Percentiles rank a stretch among this genome's conserved stretches.
Conservation (phyloP, 2,888 invertebrate species). For the Aporophyla nigra region DNA sequence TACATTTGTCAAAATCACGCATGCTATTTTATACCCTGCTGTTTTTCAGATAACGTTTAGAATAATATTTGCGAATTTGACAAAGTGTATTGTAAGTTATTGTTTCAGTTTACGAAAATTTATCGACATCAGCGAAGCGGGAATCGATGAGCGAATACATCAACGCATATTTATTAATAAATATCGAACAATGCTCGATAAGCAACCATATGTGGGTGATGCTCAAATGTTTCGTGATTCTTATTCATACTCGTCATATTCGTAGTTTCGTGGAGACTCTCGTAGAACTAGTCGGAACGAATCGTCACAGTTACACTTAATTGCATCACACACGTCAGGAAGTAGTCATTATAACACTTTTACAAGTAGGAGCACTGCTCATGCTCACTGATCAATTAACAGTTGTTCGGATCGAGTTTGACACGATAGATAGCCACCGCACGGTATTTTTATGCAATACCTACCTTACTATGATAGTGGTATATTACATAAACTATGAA, state of each 20-base stretch:
- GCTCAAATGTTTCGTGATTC: slow-evolving; percentile 20
- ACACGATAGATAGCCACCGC: slow-evolving; percentile 72
- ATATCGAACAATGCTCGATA: background rate
- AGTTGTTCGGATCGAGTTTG: slow-evolving; percentile 70
- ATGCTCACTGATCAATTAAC: slow-evolving; percentile 53
- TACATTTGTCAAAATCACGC: slow-evolving; percentile 27
- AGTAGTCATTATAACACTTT: slow-evolving; percentile 66
- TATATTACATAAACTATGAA: slow-evolving; percentile 67
- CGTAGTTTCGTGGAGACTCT: slow-evolving; percentile 44
- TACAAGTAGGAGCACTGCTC: slow-evolving; percentile 56
- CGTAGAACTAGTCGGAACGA: slow-evolving; percentile 52
- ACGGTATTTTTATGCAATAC: slow-evolving; percentile 79
- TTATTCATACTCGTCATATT: slow-evolving; percentile 31
- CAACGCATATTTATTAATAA: background rate
- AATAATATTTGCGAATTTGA: slow-evolving; percentile 5
- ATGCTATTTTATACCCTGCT: slow-evolving; percentile 14
- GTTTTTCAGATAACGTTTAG: background rate
- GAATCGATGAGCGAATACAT: slow-evolving; percentile 1
- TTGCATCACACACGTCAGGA: slow-evolving; percentile 73
- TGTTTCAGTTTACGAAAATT: slow-evolving; percentile 5
- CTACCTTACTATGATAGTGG: slow-evolving; percentile 58
- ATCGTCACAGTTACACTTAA: slow-evolving; percentile 57
- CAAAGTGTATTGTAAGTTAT: background rate
- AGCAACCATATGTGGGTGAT: background rate
- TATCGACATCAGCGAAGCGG: background rate